Evolutionary conservation across 64 coral and sea anemone species (phyloP).

Genomic region (Platygyra sinensis): DNA sequence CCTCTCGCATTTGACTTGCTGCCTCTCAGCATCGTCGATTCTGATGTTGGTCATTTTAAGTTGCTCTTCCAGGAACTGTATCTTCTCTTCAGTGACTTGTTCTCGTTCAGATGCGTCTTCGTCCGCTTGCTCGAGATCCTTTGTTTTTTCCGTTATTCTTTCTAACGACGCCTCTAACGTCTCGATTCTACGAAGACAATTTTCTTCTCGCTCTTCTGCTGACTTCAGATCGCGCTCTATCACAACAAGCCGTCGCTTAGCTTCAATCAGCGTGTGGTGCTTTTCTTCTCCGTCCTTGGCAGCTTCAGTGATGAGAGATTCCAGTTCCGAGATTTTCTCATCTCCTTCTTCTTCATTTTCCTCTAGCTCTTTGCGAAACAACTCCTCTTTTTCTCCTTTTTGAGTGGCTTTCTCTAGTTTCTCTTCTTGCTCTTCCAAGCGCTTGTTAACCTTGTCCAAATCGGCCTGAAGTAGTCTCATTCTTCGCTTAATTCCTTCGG

Average conservation of each 20-base stretch:
- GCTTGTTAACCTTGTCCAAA: not conserved
- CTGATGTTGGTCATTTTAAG: not conserved
- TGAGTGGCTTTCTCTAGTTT: not conserved
- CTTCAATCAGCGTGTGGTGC: constrained; percentile 4
- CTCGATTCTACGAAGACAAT: not conserved
- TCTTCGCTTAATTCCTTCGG: constrained; percentile 35
- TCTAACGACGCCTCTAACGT: not conserved
- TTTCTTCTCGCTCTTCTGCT: constrained; percentile 5
- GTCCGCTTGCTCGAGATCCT: constrained; percentile 39
- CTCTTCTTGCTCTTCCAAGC: constrained; percentile 1
- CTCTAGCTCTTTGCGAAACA: constrained; percentile 32
- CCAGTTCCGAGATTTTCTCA: constrained; percentile 37
- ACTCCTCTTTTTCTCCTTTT: constrained; percentile 35
- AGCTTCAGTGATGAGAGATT: not conserved
- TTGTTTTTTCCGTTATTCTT: not conserved
- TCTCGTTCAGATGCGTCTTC: constrained; percentile 43
- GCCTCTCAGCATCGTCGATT: constrained; percentile 18
- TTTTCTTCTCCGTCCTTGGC: constrained; percentile 4
- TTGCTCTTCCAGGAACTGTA: constrained; percentile 59
- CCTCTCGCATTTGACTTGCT: not conserved
- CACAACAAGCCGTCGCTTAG: constrained; percentile 21
- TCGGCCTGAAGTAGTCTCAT: constrained; percentile 24
- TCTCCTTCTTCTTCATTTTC: constrained; percentile 60
- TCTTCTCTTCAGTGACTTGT: constrained; percentile 52
- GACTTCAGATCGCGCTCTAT: constrained; percentile 19